Percentiles rank a stretch among this genome's conserved stretches.
phyloP scores from a whole-genome alignment of 2,888 invertebrate genomes.

The Pardosa pseudoannulata region DNA sequence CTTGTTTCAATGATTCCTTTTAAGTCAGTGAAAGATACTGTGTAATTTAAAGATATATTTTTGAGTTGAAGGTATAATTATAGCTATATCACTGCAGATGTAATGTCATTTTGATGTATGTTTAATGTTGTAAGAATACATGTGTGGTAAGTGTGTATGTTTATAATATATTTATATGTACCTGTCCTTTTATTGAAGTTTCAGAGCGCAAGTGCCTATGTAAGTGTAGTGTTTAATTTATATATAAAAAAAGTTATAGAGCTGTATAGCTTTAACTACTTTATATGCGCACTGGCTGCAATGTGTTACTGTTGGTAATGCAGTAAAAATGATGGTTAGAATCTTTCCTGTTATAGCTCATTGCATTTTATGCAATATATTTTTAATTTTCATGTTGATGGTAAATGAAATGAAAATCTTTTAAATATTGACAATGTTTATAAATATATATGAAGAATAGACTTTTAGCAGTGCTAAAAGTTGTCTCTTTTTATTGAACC shows the following conservation, averaged over 20 bases:
- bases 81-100: no score
- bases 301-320: not conserved
- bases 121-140: slow-evolving; percentile 50
- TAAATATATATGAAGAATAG: not conserved
- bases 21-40: not conserved
- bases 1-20: not conserved
- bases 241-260: slow-evolving; percentile 25
- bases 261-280: slow-evolving; percentile 37
- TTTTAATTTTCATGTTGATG: slow-evolving; percentile 12
- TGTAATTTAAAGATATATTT: no score
- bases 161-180: slow-evolving; percentile 63
- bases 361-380: slow-evolving; percentile 5
- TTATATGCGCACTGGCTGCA: slow-evolving; percentile 38
- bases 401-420: not conserved
- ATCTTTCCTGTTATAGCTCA: slow-evolving; percentile 8
- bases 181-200: slow-evolving; percentile 42
- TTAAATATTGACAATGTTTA: not conserved
- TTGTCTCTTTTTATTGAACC: not conserved
- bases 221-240: slow-evolving; percentile 36
- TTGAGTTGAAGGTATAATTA: no score
- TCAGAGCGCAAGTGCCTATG: slow-evolving; percentile 62
- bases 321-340: slow-evolving; percentile 9
- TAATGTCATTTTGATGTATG: not conserved
- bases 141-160: slow-evolving; percentile 56
- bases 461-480: slow-evolving; percentile 9